A percentile compares a stretch with the other conserved stretches of the same genome.
Conservation (phyloP, 2,113 vertebrate species). For the Phyllopteryx taeniolatus region DNA sequence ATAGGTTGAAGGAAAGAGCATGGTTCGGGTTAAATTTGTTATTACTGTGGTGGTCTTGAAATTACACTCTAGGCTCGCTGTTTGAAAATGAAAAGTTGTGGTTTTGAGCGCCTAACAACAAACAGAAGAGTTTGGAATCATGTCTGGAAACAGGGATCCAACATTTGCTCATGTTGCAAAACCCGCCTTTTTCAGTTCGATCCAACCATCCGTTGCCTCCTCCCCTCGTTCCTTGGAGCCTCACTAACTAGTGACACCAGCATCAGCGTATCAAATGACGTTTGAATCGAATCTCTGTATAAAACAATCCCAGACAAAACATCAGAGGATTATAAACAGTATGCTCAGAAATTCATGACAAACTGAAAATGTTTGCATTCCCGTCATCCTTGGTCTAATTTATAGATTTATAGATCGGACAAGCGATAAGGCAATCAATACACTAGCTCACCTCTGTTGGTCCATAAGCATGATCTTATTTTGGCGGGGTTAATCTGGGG, state of each 20-base stretch:
- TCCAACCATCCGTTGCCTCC: neutral
- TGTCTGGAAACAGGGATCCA: neutral
- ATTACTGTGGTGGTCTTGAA: neutral
- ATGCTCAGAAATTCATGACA: neutral
- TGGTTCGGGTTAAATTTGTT: neutral
- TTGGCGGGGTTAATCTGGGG: slow-evolving; percentile 43
- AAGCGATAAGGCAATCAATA: slow-evolving; percentile 29
- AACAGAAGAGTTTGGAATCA: slow-evolving; percentile 1
- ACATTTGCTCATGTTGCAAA: slow-evolving; percentile 5
- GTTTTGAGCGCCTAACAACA: neutral
- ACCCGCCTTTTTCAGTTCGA: slow-evolving; percentile 11
- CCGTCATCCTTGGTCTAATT: neutral
- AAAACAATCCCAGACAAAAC: neutral
- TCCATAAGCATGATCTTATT: slow-evolving; percentile 53
- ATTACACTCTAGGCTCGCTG: neutral
- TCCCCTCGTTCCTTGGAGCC: neutral
- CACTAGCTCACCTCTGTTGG: slow-evolving; percentile 22
- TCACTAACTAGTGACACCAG: neutral
- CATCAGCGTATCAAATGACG: neutral
- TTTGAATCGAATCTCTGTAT: neutral
- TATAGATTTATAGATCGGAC: slow-evolving; percentile 5
- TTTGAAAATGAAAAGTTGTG: slow-evolving; percentile 1
- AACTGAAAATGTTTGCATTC: neutral
- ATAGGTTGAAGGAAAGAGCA: neutral
- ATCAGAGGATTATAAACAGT: neutral